These are phyloP conservation scores for Callipepla californica DNA, from an alignment of 2,113 vertebrate species.

Conservation along the genomic window DNA sequence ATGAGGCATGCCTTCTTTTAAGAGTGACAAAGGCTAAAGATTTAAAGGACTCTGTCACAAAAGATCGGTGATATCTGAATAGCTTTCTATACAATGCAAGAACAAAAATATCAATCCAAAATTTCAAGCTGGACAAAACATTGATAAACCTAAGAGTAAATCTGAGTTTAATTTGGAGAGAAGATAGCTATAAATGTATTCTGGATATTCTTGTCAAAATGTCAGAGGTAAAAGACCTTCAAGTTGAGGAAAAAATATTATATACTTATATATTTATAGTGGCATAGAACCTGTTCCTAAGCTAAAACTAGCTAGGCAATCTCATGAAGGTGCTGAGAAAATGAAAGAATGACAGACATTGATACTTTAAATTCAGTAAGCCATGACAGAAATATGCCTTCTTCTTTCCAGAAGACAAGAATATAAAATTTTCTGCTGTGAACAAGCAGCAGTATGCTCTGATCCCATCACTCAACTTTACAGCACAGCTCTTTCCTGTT, in stretches of 20 bases:
- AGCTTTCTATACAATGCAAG: neutral
- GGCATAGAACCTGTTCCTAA: neutral
- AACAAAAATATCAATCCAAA: neutral
- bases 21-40: neutral
- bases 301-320: neutral
- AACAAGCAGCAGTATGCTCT: neutral
- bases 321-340: neutral
- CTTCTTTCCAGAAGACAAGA: neutral
- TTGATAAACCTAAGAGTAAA: neutral
- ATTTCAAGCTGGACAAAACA: neutral
- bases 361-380: neutral
- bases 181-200: neutral
- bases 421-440: neutral
- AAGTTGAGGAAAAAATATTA: neutral
- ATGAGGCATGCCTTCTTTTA: neutral
- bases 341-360: neutral
- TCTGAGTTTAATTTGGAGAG: neutral
- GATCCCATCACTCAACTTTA: neutral
- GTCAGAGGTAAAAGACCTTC: neutral
- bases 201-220: neutral
- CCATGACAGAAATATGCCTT: neutral
- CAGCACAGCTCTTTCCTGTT: neutral
- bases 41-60: neutral
- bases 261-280: neutral
- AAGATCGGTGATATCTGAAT: neutral